A percentile compares a stretch with the other conserved stretches of the same genome.
Evolutionary conservation across 2,797 vertebrate species (phyloP).

Genomic region (Denticeps clupeoides): DNA sequence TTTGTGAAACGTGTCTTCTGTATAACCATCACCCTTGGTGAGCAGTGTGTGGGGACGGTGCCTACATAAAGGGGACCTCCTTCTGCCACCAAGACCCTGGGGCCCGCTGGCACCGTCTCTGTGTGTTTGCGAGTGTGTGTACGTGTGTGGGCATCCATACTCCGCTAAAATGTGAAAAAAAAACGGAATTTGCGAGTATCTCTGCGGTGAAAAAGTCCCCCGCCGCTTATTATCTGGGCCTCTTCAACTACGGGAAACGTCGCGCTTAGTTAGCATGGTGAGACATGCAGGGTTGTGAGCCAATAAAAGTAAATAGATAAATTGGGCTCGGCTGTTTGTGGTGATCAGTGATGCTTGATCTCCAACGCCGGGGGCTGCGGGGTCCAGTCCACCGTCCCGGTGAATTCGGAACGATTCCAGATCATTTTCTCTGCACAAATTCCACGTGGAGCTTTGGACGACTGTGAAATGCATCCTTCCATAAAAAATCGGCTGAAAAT

Average conservation of each 20-base stretch:
- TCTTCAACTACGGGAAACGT: constrained; percentile 13
- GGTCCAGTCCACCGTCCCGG: constrained; percentile 13
- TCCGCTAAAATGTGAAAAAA: too few relatives aligned
- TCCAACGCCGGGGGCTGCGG: constrained; percentile 4
- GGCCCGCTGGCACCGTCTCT: constrained; percentile 3
- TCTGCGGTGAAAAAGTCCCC: too few relatives aligned
- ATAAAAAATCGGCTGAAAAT: too few relatives aligned
- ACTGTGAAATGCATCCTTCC: too few relatives aligned
- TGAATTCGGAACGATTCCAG: background rate
- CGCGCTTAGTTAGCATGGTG: constrained; percentile 49
- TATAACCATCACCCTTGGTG: too few relatives aligned
- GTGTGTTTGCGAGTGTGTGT: constrained; percentile 11
- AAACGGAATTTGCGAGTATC: too few relatives aligned
- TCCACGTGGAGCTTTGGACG: too few relatives aligned
- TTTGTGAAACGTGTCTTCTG: too few relatives aligned
- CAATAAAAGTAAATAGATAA: constrained; percentile 25
- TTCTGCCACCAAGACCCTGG: constrained; percentile 17
- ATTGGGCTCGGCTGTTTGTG: constrained; percentile 17
- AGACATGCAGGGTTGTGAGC: constrained; percentile 43
- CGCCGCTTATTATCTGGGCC: background rate
- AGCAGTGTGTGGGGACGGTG: too few relatives aligned
- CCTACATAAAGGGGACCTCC: constrained; percentile 36
- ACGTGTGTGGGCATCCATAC: background rate
- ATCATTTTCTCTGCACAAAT: too few relatives aligned
- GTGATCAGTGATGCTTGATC: constrained; percentile 16